These are phyloP conservation scores for Ochotona princeps DNA, from an alignment of 2,113 vertebrate species.

Conservation along the genomic window DNA sequence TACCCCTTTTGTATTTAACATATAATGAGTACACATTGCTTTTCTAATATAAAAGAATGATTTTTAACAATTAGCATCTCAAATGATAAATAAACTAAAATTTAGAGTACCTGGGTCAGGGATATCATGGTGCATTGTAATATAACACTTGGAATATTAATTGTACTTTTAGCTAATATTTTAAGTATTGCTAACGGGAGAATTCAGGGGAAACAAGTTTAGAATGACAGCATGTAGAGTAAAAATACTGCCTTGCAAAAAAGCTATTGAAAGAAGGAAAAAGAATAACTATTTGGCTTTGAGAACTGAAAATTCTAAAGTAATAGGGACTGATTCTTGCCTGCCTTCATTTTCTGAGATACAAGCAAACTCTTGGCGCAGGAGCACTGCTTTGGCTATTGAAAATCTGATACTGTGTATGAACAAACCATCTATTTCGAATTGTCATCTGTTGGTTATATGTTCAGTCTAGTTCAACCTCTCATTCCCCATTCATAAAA, in stretches of 20 bases:
- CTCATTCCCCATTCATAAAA: background rate
- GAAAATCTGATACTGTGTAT: too few species aligned
- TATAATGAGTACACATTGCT: background rate
- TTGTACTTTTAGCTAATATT: background rate
- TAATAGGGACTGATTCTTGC: background rate
- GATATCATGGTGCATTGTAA: background rate
- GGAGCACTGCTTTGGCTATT: fast-evolving
- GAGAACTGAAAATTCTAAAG: background rate
- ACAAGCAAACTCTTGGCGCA: fast-evolving
- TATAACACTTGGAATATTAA: background rate
- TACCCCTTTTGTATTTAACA: background rate
- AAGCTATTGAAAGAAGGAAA: background rate
- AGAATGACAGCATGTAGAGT: background rate
- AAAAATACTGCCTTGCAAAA: background rate
- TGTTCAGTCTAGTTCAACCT: background rate
- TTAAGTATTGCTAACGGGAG: background rate
- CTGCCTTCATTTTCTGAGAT: background rate
- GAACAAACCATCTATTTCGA: background rate
- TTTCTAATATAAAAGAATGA: background rate
- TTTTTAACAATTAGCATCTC: background rate
- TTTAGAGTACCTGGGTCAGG: background rate
- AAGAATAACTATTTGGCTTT: background rate
- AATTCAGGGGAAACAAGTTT: background rate
- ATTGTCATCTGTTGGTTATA: background rate
- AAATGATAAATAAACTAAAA: background rate